A percentile compares a stretch with the other conserved stretches of the same genome.
phyloP scores from a whole-genome alignment of 1,140 invertebrate genomes.

The Scaptomyza pallida region DNA sequence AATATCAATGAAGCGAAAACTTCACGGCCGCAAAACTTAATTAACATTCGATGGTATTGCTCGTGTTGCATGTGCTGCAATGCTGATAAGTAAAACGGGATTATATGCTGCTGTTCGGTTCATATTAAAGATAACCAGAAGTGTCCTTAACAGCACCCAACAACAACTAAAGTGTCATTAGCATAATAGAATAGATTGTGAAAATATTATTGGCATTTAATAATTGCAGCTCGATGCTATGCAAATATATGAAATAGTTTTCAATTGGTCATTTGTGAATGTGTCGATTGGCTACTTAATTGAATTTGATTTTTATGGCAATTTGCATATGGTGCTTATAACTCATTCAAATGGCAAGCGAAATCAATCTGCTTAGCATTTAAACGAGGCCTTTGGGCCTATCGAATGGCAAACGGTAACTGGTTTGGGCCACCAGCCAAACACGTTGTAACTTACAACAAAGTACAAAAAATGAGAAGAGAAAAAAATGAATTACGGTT shows the following conservation, averaged over 20 bases:
- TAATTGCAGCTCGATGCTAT: background rate
- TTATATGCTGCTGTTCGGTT: background rate
- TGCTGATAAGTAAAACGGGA: slow-evolving; percentile 1
- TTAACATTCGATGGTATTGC: slow-evolving; percentile 15
- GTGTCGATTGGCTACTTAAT: slow-evolving; percentile 41
- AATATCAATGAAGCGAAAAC: slow-evolving; percentile 6
- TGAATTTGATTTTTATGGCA: slow-evolving; percentile 42
- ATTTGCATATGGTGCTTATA: slow-evolving; percentile 63
- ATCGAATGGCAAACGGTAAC: slow-evolving; percentile 48
- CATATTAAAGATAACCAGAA: background rate
- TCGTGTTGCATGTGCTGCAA: background rate
- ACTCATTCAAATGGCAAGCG: slow-evolving; percentile 55
- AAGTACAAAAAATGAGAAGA: too few species aligned
- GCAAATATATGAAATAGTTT: background rate
- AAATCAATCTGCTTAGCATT: slow-evolving; percentile 78
- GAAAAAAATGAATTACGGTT: slow-evolving; percentile 69
- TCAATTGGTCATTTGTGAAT: slow-evolving; percentile 1
- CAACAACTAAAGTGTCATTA: background rate
- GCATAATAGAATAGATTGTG: background rate
- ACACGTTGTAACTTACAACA: slow-evolving; percentile 70
- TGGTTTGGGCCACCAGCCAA: slow-evolving; percentile 56
- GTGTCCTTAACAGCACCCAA: background rate
- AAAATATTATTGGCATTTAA: too few species aligned
- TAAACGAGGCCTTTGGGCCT: slow-evolving; percentile 68
- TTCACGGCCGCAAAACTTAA: slow-evolving; percentile 15